Base-by-base conservation (phyloP, 2,888 invertebrate species). In the Halictus ligatus region DNA sequence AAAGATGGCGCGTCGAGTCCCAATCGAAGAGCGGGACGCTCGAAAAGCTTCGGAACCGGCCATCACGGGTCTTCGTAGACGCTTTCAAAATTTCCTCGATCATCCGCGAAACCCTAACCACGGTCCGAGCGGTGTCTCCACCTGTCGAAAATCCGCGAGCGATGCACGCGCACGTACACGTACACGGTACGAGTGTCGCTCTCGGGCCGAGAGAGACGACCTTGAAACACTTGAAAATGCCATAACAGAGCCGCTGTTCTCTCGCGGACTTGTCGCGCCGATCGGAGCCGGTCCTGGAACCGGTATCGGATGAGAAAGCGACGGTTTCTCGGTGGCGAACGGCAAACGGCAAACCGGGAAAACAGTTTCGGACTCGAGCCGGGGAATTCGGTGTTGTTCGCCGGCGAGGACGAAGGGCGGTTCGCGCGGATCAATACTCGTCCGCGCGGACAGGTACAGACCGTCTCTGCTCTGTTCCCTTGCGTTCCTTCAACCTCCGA, bases 181-280 rank as follows among this genome's bases (percentile, higher is more conserved):
- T n/a, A 58, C 2, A 12, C 21, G 77, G 82, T 18, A 8, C 78
- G 71, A 50, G 67, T 71, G 85, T 89, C 91, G 89, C 87, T 48
- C 73, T 71, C 40, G 43, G 40, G 88, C 15, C 89, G 50, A 91
- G 91, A 91, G 88, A 91, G 88, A 92, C 94, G 94, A 94, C 94
- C 95, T 95, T 95, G 95, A 95, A 94, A 92, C 95, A 92, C 95
- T 95, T 95, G 95, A 95, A 94, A 92, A 89, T 90, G 85, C 89
- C 91, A 40, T 69, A 69, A 69, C 69, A 40, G 67, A 67, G 40
- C 69, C 21, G 69, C 64, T 15, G 29, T 64, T 12, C 58, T 58
- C n/a, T n/a, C 12, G 58, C 12, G 58, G 58, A 58, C 58, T n/a
- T 43, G 71, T 29, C 43, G 80, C 71, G 78, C 75, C 72, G 81